Evolutionary conservation across 2,797 vertebrate species (phyloP), one percentile per base, ranked within the genome.

Genomic region (Knipowitschia caucasica): DNA sequence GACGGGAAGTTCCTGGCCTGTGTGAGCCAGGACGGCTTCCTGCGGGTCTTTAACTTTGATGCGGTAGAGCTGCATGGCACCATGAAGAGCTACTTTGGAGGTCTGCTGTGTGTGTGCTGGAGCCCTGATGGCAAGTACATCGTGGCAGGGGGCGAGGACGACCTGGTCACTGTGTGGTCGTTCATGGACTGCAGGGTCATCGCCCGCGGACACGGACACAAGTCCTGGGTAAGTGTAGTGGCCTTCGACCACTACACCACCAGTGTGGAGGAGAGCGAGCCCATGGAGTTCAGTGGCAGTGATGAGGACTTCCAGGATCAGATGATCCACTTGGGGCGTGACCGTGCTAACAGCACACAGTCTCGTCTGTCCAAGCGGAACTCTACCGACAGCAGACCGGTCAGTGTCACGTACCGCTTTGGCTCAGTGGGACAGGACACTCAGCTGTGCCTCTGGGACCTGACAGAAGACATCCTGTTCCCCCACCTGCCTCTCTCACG

Each of bases 241-340:
- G 94, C 94, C 0, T 98, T 98, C 1, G 95, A 98, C 74, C 95
- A 95, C 0, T 98, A 96, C 65, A 98, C 94, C 72, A 98, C 95
- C 46, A 98, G 95, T 0, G 93, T 98, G 59, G 96, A 98, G 50
- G 95, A 98, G 73, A 92, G 87, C 0, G 96, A 97, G 71, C 94
- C 94, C 0, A 91, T 94, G 89, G 96, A 98, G 88, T 94, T 98
- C 67, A 98, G 95, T 0, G 95, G 95, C 67, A 98, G 95, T 0
- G 96, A 98, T n/a, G 96, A 98, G 88, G 96, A 98, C 92, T 94
- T 98, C 83, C 95, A 95, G 89, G 96, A 95, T 84, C 93, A 93
- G 50, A 89, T 93, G 62, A 89, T 93, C 34, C 93, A 93, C 61
- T 93, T 94, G 8, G 93, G 94, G 65, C 89, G 95, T 62, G 87